phyloP scores from a whole-genome alignment of 2,113 vertebrate species.

The Guaruba guarouba region DNA sequence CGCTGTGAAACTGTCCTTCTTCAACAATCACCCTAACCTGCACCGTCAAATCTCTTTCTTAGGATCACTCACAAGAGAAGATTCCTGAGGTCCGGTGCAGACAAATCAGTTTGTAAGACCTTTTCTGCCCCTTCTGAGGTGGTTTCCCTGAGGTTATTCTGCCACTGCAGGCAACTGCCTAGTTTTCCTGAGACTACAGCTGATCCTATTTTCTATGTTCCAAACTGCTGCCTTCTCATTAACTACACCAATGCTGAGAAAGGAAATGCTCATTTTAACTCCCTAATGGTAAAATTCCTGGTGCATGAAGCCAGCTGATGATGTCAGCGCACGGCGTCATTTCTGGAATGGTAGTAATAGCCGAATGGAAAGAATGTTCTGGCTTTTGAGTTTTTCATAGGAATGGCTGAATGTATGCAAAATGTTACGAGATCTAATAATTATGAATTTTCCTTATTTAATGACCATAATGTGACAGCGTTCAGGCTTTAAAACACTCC shows the following conservation, averaged over 20 bases:
- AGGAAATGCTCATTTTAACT: not conserved
- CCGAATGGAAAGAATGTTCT: not conserved
- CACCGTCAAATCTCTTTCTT: not conserved
- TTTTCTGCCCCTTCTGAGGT: not conserved
- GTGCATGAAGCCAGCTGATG: not conserved
- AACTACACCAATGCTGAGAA: not conserved
- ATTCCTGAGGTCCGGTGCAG: rapidly evolving
- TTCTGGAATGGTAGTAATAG: not conserved
- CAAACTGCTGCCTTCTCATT: not conserved
- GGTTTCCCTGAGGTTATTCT: not conserved
- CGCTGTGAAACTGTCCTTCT: not conserved
- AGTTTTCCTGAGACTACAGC: not conserved
- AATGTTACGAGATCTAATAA: not conserved
- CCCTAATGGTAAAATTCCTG: not conserved
- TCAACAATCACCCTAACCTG: not conserved
- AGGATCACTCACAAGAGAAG: not conserved
- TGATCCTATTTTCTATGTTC: not conserved
- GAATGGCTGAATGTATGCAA: not conserved
- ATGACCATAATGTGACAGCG: not conserved
- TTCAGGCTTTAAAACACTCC: not conserved
- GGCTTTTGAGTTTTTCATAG: not conserved
- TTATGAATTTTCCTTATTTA: not conserved
- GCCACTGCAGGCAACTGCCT: not conserved
- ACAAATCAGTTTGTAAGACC: not conserved
- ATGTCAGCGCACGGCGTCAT: not conserved